phyloP scores from a whole-genome alignment of 92 coral and sea anemone species.

The Meandrina meandrites region DNA sequence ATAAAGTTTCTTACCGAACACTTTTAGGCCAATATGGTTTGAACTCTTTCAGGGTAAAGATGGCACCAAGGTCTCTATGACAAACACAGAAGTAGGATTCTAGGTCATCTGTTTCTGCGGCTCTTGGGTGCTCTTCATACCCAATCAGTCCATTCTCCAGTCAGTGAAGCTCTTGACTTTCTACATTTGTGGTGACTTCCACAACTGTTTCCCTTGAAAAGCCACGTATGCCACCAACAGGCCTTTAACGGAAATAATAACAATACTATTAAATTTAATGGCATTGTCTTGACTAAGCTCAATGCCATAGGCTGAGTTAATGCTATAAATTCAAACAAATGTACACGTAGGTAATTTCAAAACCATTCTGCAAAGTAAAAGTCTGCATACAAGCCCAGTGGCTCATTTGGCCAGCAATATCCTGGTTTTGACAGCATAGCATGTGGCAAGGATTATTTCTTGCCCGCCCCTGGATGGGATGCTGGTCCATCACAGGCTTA shows the following conservation, averaged over 20 bases:
- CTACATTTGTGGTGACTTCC: slow-evolving; percentile 49
- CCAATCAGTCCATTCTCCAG: slow-evolving; percentile 16
- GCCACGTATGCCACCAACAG: slow-evolving; percentile 40
- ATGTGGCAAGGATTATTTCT: too few relatives aligned
- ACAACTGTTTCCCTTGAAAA: slow-evolving; percentile 63
- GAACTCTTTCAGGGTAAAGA: too few relatives aligned
- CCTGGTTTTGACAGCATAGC: too few relatives aligned
- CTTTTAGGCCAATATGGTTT: not conserved
- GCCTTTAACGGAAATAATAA: not conserved
- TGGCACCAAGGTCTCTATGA: not conserved
- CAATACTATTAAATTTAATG: not conserved
- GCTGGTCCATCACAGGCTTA: too few relatives aligned
- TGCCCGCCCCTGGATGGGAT: not conserved
- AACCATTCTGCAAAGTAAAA: too few relatives aligned
- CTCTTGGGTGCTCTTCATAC: slow-evolving; percentile 47
- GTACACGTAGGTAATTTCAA: too few relatives aligned
- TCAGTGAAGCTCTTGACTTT: slow-evolving; percentile 50
- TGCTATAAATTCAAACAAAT: too few relatives aligned
- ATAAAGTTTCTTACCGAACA: not conserved
- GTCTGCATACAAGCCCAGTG: too few relatives aligned
- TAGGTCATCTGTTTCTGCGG: slow-evolving; percentile 53
- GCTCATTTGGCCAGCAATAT: too few relatives aligned
- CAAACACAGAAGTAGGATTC: slow-evolving; percentile 39
- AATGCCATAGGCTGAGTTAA: too few relatives aligned
- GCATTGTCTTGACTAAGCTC: too few relatives aligned